Percentiles rank a stretch among this genome's conserved stretches.
phyloP scores from a whole-genome alignment of 2,797 vertebrate genomes.

The Cygnus olor region DNA sequence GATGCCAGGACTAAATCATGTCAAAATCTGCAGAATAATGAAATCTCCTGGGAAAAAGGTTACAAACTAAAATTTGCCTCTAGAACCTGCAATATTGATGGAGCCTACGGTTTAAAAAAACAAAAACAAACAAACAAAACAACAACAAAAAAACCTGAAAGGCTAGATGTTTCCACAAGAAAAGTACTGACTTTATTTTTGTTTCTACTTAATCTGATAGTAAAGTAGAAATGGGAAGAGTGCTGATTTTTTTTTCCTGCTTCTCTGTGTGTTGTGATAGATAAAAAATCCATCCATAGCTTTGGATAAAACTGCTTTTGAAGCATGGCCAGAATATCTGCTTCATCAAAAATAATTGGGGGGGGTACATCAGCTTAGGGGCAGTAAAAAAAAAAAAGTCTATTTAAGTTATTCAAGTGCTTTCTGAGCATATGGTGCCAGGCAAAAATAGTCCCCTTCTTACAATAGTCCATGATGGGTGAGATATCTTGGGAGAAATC shows the following conservation, averaged over 20 bases:
- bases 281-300: not conserved
- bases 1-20: not conserved
- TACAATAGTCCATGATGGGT: slow-evolving; percentile 56
- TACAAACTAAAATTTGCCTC: not conserved
- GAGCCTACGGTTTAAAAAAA: not conserved
- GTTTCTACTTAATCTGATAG: not conserved
- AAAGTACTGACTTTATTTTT: not conserved
- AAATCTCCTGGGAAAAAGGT: not conserved
- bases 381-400: not conserved
- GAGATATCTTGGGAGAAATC: slow-evolving; percentile 48
- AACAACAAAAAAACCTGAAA: not conserved
- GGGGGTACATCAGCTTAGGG: not conserved
- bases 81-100: not conserved
- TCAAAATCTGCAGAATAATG: slow-evolving; percentile 5
- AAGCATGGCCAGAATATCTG: slow-evolving; percentile 8
- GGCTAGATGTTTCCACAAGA: not conserved
- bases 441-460: slow-evolving; percentile 65
- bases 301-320: slow-evolving; percentile 17
- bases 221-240: not conserved
- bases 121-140: too few species aligned
- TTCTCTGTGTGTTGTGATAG: not conserved
- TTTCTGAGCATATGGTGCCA: slow-evolving; percentile 59
- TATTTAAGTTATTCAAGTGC: slow-evolving; percentile 45
- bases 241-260: not conserved
- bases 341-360: slow-evolving; percentile 31